Conservation (phyloP, 2,113 vertebrate genomes). For the Acanthochromis polyacanthus region DNA sequence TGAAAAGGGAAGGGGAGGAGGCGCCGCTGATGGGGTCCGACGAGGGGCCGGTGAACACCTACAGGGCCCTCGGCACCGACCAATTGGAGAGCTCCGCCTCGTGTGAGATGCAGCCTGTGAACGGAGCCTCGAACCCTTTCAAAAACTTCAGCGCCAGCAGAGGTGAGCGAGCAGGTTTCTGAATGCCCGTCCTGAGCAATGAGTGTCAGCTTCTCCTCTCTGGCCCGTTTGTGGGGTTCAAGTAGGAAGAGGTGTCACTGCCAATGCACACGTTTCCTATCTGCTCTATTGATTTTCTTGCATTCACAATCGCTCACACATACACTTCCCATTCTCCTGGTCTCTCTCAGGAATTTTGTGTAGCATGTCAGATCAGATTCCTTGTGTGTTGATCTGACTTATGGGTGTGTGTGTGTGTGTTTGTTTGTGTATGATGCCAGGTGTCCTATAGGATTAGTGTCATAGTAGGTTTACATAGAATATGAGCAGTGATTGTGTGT, state of each 20-base stretch:
- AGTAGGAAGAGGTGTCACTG: slow-evolving; percentile 57
- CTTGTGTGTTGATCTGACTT: slow-evolving; percentile 54
- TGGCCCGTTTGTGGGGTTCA: slow-evolving; percentile 12
- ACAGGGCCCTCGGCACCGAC: slow-evolving; percentile 61
- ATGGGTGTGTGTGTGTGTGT: slow-evolving; percentile 11
- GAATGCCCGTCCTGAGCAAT: slow-evolving; percentile 34
- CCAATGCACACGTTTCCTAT: slow-evolving; percentile 60
- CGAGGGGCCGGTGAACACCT: slow-evolving; percentile 60
- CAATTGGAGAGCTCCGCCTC: slow-evolving; percentile 43
- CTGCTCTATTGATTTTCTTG: slow-evolving; percentile 61
- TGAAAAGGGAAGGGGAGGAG: slow-evolving; percentile 71
- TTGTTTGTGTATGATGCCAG: slow-evolving; percentile 36
- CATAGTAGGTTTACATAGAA: slow-evolving; percentile 37
- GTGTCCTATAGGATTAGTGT: slow-evolving; percentile 49
- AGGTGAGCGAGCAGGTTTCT: slow-evolving; percentile 71
- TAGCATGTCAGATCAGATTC: slow-evolving; percentile 61
- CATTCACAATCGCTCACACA: slow-evolving; percentile 20
- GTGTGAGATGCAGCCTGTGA: slow-evolving; percentile 15
- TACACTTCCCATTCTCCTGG: slow-evolving; percentile 12
- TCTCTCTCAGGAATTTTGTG: slow-evolving; percentile 53
- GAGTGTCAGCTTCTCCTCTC: slow-evolving; percentile 27
- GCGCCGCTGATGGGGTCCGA: slow-evolving; percentile 68
- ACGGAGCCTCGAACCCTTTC: slow-evolving; percentile 60
- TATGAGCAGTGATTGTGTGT: slow-evolving; percentile 36
- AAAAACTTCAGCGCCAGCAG: slow-evolving; percentile 76